Evolutionary conservation across 2,888 invertebrate genomes (phyloP).

Genomic region (Bombyx huttoni): DNA sequence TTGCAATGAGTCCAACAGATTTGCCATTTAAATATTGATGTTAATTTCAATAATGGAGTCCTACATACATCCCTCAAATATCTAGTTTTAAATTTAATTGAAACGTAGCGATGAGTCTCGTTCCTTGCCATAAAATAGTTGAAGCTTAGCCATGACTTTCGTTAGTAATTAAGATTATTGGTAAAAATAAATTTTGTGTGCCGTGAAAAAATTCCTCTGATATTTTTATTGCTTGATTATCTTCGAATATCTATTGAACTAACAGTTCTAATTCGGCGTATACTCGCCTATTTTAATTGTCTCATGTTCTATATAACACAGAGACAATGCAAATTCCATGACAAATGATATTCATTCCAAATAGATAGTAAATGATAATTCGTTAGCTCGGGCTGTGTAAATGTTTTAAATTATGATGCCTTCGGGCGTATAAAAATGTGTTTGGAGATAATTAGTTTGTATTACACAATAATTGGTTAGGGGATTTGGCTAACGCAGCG

Average conservation of each 20-base stretch:
- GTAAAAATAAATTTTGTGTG: slow-evolving; percentile 5
- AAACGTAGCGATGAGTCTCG: slow-evolving; percentile 9
- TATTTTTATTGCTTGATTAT: background rate
- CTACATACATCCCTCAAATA: background rate
- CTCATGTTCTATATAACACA: background rate
- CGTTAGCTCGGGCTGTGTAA: background rate
- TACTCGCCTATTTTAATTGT: background rate
- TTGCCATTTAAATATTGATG: too few relatives aligned
- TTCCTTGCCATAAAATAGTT: slow-evolving; percentile 23
- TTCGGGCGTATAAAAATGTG: too few relatives aligned
- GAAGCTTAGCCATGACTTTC: slow-evolving; percentile 11
- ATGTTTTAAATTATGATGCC: too few relatives aligned
- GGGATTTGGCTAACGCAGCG: too few relatives aligned
- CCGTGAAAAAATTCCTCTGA: background rate
- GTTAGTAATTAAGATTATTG: slow-evolving; percentile 8
- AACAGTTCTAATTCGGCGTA: too few relatives aligned
- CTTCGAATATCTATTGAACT: too few relatives aligned
- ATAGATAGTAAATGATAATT: slow-evolving; percentile 1
- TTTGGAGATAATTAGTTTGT: too few relatives aligned
- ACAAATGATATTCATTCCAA: slow-evolving; percentile 4
- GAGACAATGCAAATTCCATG: background rate
- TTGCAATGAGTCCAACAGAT: too few relatives aligned
- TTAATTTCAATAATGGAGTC: too few relatives aligned
- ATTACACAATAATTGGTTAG: too few relatives aligned
- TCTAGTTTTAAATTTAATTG: background rate